Evolutionary conservation across 2,888 invertebrate species (phyloP), one percentile per base, ranked within the genome.

Genomic region (Drosophila falleni): DNA sequence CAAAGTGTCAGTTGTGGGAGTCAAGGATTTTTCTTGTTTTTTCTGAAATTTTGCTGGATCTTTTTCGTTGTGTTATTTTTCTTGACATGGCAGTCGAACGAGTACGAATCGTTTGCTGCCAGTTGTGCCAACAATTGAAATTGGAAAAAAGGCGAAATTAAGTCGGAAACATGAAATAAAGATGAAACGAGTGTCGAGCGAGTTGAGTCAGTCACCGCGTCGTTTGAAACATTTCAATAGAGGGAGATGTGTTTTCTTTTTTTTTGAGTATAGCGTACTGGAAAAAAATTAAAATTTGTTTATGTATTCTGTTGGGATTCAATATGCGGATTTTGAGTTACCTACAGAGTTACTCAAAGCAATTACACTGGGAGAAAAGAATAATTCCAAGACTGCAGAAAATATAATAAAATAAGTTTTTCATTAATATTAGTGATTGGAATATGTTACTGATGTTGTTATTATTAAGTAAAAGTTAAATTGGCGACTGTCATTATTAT

Each of bases 131-230:
- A 76, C 63, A 83, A 71, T 61, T 76, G 68, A 82, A 82, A 82
- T 69, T 71, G 83, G 60, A 49, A 54, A 63, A 61, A 64, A 19
- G 78, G 39, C 59, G 71, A 83, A 85, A 82, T 80, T 62, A 87
- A 78, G 84, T 75, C 73, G 54, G 68, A 63, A 78, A 79, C 87
- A 81, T 84, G 87, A 74, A 89, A 89, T 84, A 89, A 87, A 73
- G 67, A 84, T 80, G 81, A 87, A 89, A 71, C 71, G 78, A 62
- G 68, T 81, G 84, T 71, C 66, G 72, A 83, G 72, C 62, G 44
- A 76, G 76, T 86, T 71, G 68, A 47, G 42, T 64, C 58, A 68
- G 73, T 72, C 46, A 35, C 37, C 46, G 59, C 31, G 74, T 31
- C 31, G 54, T 68, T 62, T 62, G 61, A 62, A 31, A 49, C 29